A percentile compares a stretch with the other conserved stretches of the same genome.
These are phyloP conservation scores for Poecilia gillii DNA, from an alignment of 2,797 vertebrate genomes.

Conservation along the genomic window DNA sequence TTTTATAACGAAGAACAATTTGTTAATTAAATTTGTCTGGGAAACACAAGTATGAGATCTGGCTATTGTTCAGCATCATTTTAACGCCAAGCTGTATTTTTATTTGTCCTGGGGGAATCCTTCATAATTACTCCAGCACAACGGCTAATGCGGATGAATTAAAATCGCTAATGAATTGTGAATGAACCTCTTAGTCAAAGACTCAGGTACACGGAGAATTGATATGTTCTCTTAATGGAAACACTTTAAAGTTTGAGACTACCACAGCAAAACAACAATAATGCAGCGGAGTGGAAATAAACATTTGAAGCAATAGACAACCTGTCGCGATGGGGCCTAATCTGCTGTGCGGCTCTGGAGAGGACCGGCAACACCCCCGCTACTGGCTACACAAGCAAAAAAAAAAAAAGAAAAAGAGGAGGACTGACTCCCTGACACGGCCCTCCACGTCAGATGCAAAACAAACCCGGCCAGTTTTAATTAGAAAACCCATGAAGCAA, in stretches of 20 bases:
- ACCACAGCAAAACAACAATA: background rate
- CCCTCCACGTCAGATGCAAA: conserved; percentile 56
- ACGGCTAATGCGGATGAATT: conserved; percentile 26
- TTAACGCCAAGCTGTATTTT: conserved; percentile 27
- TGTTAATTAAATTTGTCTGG: background rate
- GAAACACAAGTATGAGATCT: background rate
- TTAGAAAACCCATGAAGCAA: conserved; percentile 75
- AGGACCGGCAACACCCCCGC: conserved; percentile 3
- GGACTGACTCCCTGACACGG: conserved; percentile 31
- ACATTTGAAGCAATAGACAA: conserved; percentile 30
- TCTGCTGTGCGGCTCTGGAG: conserved; percentile 23
- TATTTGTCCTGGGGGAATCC: conserved; percentile 31
- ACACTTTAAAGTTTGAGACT: conserved; percentile 11
- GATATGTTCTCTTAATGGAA: conserved; percentile 23
- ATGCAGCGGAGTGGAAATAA: conserved; percentile 28
- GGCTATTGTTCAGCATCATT: conserved; percentile 7
- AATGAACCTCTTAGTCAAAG: conserved; percentile 37
- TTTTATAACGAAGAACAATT: background rate
- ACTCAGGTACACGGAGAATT: conserved; percentile 33
- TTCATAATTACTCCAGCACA: conserved; percentile 44
- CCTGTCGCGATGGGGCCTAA: conserved; percentile 20
- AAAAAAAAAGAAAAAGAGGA: conserved; percentile 23
- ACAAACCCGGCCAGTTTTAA: conserved; percentile 62
- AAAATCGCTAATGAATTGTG: conserved; percentile 49
- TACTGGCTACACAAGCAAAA: conserved; percentile 31